phyloP scores from a whole-genome alignment of 2,797 vertebrate genomes.

The Clangula hyemalis region DNA sequence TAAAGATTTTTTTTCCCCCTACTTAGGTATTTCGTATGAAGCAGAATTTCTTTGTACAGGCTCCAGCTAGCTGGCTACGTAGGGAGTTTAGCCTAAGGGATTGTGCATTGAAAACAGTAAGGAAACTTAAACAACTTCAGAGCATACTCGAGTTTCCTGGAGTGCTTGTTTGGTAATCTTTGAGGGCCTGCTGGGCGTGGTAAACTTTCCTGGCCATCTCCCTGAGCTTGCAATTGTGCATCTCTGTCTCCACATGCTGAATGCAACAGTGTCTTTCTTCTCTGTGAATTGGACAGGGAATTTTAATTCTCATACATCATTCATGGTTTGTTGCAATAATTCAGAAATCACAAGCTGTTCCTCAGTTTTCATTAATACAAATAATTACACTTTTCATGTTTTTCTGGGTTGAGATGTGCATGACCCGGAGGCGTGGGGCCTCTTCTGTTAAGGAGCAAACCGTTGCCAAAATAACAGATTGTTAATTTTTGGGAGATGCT shows the following conservation, averaged over 20 bases:
- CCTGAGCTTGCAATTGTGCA: neutral
- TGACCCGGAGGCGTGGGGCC: neutral
- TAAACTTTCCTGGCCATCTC: conserved; percentile 34
- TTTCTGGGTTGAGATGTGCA: neutral
- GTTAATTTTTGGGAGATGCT: neutral
- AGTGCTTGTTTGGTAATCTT: conserved; percentile 50
- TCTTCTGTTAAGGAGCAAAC: neutral
- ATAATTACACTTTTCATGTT: neutral
- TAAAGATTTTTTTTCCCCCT: neutral
- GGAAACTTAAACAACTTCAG: conserved; percentile 33
- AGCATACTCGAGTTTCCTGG: conserved; percentile 24
- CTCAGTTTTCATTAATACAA: neutral
- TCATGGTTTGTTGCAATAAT: neutral
- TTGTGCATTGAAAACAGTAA: conserved; percentile 28
- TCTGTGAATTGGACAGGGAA: neutral
- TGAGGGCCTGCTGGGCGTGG: conserved; percentile 40
- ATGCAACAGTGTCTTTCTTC: neutral
- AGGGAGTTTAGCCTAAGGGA: conserved; percentile 35
- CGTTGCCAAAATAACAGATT: neutral
- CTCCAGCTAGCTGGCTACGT: conserved; percentile 44
- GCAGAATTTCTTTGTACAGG: conserved; percentile 43
- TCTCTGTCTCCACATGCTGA: neutral
- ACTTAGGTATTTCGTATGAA: neutral
- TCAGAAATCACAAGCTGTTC: neutral
- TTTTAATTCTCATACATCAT: conserved; percentile 29